Conservation (phyloP, 2,888 invertebrate genomes). For the Nowickia ferox region DNA sequence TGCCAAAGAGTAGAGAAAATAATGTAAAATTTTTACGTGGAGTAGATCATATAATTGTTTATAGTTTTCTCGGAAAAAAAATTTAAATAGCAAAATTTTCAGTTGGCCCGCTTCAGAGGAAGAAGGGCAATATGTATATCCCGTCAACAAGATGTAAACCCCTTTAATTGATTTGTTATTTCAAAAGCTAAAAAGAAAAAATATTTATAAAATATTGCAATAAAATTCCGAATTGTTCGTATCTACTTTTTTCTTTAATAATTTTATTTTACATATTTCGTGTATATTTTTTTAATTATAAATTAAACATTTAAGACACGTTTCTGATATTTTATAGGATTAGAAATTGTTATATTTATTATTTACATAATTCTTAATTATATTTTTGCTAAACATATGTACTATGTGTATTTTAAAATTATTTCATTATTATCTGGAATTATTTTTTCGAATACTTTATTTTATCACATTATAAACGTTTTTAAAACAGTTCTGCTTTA, state of each 20-base stretch:
- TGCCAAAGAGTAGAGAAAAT: no score
- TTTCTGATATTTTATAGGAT: background rate
- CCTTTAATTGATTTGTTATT: no score
- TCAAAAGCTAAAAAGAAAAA: no score
- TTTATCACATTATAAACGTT: slow-evolving; percentile 62
- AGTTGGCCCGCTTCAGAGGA: no score
- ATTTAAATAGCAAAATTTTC: no score
- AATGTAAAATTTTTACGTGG: no score
- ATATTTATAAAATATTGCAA: no score
- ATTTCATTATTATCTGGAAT: slow-evolving; percentile 38
- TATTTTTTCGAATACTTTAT: slow-evolving; percentile 52
- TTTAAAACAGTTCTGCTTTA: slow-evolving; percentile 59
- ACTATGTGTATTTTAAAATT: slow-evolving; percentile 9
- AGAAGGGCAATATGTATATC: no score
- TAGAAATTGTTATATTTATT: background rate
- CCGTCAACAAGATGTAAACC: no score
- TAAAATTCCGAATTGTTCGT: no score
- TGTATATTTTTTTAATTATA: background rate
- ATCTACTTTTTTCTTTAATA: background rate
- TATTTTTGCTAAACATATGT: slow-evolving; percentile 17
- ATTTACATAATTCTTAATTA: slow-evolving; percentile 27
- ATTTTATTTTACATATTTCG: background rate
- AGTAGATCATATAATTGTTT: no score
- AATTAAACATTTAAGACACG: background rate
- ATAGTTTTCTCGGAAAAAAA: no score